phyloP scores from a whole-genome alignment of 1,140 invertebrate genomes.

The Bombus cullumanus region DNA sequence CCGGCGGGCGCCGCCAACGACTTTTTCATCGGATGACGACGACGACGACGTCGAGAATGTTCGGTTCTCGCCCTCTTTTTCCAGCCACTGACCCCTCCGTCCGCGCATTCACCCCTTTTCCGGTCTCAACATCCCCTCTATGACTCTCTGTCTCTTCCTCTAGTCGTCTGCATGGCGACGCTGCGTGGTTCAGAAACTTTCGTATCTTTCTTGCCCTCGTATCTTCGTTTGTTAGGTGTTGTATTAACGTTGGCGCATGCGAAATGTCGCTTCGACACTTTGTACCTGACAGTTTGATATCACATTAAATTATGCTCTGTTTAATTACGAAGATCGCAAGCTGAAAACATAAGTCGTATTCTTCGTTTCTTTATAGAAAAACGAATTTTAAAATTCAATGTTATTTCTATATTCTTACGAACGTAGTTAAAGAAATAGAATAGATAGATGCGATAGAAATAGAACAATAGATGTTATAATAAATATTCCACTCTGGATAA shows the following conservation, averaged over 20 bases:
- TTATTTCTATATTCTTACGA: too few species aligned
- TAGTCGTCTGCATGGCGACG: slow-evolving; percentile 26
- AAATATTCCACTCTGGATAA: too few species aligned
- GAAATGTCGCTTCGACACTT: background rate
- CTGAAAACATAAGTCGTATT: too few species aligned
- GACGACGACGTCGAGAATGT: slow-evolving; percentile 49
- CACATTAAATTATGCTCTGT: background rate
- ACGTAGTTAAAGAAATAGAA: too few species aligned
- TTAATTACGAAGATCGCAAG: background rate
- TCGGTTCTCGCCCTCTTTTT: slow-evolving; percentile 22
- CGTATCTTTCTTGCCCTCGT: slow-evolving; percentile 16
- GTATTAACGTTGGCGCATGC: background rate
- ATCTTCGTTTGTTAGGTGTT: background rate
- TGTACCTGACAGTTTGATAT: background rate
- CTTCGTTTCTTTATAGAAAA: too few species aligned
- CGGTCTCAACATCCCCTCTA: background rate
- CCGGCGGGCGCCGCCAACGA: slow-evolving; percentile 70
- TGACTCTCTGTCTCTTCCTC: background rate
- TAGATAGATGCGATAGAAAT: too few species aligned
- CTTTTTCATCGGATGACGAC: slow-evolving; percentile 65
- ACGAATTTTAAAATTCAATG: too few species aligned
- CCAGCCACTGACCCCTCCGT: background rate
- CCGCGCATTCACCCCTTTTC: background rate
- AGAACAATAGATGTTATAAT: too few species aligned
- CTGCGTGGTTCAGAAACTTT: slow-evolving; percentile 46